Evolutionary conservation across 1,140 invertebrate species (phyloP), one percentile per base, ranked within the genome.

Genomic region (Aphaenogaster rudis): DNA sequence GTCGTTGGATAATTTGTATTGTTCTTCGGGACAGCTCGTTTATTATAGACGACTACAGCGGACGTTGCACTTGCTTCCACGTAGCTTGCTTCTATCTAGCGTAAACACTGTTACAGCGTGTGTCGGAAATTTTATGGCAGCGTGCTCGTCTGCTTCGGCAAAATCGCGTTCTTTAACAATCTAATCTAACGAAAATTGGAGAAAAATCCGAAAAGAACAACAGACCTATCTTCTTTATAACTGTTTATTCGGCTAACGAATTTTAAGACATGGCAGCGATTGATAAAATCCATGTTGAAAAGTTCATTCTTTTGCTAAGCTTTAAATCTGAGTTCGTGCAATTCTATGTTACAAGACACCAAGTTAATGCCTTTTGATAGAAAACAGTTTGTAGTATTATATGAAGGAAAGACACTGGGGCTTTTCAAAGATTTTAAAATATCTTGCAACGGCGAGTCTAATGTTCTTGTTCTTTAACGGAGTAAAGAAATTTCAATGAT

Each of bases 1-100:
- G 61, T 79, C 74, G 82, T 79, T 66, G 59, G 63, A 86, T 79
- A 86, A 86, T 86, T 86, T 84, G 69, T 76, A 84, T 76, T 84
- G 80, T 84, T 76, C 80, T 84, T 61, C 69, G 28, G 8, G 80
- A 84, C 57, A 61, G 71, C 80, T 84, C 80, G 80, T 84, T 84
- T 84, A 76, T 76, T 74, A 82, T 74, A 61, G 67, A 82, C 80
- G 52, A 72, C 66, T 80, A 54, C 36, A 54, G 28, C 67, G 80
- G 28, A 61, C 67, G 15, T 74, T 82, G 67, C 52, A 82, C 67
- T 82, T 82, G 42, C 52, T 71, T 21, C 3, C 48, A 82, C 7
- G 39, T 50, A 69, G 67, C 7, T 7, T 54, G 28, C 28, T 28
- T 28, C 28, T 28, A 61, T 61, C 52, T 42, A 69, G 45, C 45